Conservation (phyloP, 2,797 vertebrate species). For the Hippoglossus hippoglossus region DNA sequence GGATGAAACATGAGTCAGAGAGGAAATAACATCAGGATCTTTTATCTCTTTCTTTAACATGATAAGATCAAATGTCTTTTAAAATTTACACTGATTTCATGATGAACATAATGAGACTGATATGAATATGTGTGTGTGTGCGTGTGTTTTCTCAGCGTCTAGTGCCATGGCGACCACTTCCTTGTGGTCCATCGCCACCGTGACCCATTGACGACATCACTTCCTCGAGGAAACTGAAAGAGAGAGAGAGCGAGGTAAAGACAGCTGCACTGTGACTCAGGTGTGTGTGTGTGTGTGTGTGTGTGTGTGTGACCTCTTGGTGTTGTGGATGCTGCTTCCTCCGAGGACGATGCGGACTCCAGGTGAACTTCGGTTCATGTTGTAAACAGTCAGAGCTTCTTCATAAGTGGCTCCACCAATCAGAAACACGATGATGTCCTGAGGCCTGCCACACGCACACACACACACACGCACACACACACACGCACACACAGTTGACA, state of each 20-base stretch:
- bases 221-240: conserved; percentile 82
- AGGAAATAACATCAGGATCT: conserved; percentile 32
- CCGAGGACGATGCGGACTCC: conserved; percentile 94
- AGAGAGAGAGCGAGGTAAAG: neutral
- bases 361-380: conserved; percentile 91
- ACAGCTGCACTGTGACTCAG: neutral
- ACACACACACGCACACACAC: conserved; percentile 9
- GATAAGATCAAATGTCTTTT: too few species aligned
- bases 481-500: neutral
- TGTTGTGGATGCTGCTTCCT: conserved; percentile 94
- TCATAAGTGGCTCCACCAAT: conserved; percentile 95
- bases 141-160: conserved; percentile 64
- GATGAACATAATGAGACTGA: too few species aligned
- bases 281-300: conserved; percentile 8
- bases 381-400: conserved; percentile 93
- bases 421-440: conserved; percentile 94
- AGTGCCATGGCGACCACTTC: conserved; percentile 62
- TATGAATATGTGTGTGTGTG: neutral
- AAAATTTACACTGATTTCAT: too few species aligned
- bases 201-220: conserved; percentile 71
- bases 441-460: conserved; percentile 83
- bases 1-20: too few species aligned
- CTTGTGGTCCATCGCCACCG: conserved; percentile 55
- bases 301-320: conserved; percentile 84
- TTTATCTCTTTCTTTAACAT: neutral